Conservation (phyloP, 2,113 vertebrate genomes). For the Fulmarus glacialis region DNA sequence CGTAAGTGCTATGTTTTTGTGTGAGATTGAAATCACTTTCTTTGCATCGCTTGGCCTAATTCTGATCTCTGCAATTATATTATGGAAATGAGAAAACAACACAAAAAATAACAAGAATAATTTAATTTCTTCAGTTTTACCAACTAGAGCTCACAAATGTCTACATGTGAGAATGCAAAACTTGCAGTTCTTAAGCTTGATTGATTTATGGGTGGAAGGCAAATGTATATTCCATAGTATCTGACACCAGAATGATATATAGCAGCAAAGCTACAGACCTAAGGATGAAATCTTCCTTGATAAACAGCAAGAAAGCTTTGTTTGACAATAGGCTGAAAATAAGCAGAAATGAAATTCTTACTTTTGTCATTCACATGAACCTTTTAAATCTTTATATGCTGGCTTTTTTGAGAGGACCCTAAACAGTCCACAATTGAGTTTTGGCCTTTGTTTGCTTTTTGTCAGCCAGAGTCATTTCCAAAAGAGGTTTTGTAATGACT, state of each 20-base stretch:
- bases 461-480: background rate
- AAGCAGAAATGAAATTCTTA: background rate
- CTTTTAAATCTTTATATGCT: background rate
- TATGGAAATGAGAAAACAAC: background rate
- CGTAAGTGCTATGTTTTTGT: background rate
- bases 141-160: background rate
- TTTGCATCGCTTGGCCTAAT: background rate
- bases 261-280: background rate
- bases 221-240: background rate
- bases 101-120: background rate
- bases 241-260: background rate
- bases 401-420: background rate
- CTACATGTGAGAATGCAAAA: background rate
- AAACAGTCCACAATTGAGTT: background rate
- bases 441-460: background rate
- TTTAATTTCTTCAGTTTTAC: background rate
- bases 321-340: background rate
- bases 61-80: background rate
- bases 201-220: background rate
- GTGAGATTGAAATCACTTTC: background rate
- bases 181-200: background rate
- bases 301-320: background rate
- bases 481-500: background rate
- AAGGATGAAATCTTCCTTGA: background rate
- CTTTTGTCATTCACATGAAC: background rate